Conservation (phyloP, 1,140 invertebrate species). For the Leptinotarsa lineolata region DNA sequence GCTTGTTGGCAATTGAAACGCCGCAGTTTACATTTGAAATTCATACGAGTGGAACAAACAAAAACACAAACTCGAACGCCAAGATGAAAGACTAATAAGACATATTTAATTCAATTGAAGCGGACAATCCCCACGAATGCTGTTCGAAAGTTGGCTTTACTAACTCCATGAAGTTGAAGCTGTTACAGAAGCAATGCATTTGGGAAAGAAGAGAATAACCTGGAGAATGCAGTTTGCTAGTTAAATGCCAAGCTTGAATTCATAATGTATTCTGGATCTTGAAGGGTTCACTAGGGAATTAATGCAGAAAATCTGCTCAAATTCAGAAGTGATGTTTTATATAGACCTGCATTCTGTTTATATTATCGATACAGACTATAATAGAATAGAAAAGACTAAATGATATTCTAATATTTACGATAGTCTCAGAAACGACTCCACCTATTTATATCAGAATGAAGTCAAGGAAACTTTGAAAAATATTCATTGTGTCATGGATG, state of each 20-base stretch:
- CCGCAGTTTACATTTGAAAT: neutral
- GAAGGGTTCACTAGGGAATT: no score
- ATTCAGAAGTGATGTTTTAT: no score
- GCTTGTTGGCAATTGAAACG: neutral
- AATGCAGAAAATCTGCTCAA: no score
- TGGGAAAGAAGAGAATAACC: neutral
- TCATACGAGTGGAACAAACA: slow-evolving; percentile 1
- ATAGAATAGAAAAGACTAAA: no score
- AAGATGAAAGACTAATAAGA: slow-evolving; percentile 1
- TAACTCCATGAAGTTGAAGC: neutral
- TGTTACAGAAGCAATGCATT: neutral
- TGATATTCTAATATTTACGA: no score
- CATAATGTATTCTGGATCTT: neutral
- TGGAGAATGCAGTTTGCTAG: neutral
- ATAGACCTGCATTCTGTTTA: no score
- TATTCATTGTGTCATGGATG: no score
- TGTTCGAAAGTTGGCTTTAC: neutral
- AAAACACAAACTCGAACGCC: neutral
- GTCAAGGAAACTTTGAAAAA: no score
- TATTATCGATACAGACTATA: no score
- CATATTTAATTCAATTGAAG: slow-evolving; percentile 4
- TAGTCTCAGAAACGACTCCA: no score
- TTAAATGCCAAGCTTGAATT: neutral
- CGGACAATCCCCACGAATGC: neutral
- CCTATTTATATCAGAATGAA: no score